Base-by-base conservation (phyloP, 2,113 vertebrate genomes). In the Macrotis lagotis region DNA sequence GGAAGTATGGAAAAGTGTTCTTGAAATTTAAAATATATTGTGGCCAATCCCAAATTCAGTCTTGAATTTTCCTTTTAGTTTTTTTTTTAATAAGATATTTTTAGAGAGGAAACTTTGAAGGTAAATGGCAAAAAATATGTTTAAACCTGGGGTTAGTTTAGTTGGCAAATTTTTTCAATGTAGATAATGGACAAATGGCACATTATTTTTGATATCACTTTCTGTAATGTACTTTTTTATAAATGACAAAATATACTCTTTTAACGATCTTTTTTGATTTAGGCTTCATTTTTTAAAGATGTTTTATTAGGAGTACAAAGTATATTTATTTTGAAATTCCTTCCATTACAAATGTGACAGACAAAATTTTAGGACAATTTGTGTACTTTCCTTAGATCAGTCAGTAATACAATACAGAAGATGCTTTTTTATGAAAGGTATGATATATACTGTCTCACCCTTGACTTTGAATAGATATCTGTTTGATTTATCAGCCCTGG, bases 1-100 rank as follows among this genome's bases (percentile, higher is more conserved):
- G 51, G 51, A 22, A 53, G n/a, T 92, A 25, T 92, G 92, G 55
- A 37, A 74, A 97, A 28, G 44, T 89, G 49, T 93, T 90, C 9
- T 91, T 91, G 44, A 91, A 48, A 66, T 96, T 59, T 37, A 92
- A 95, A 91, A 55, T 93, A 50, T 66, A 88, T 93, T 89, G 19
- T 88, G 53, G n/a, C 48, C 44, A 91, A 53, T 89, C 55, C 47
- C 1, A 51, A 66, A 50, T 50, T 95, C 91, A 94, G 55, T 93
- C 51, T 92, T 96, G 88, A 83, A 52, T 83, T 0, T 88, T 74
- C 59, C 14, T 83, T 83, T 8, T 44, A 22, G 1, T 24, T 83
- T 83, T 83, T 83, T 19, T 44, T 22, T 22, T n/a, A 44, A 22
- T 26, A 50, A 55, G 31, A 6, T 44, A 44, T 44, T 22, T 22